Percentiles rank a stretch among this genome's conserved stretches.
Conservation (phyloP, 1,140 invertebrate species). For the Nautilus pompilius region DNA sequence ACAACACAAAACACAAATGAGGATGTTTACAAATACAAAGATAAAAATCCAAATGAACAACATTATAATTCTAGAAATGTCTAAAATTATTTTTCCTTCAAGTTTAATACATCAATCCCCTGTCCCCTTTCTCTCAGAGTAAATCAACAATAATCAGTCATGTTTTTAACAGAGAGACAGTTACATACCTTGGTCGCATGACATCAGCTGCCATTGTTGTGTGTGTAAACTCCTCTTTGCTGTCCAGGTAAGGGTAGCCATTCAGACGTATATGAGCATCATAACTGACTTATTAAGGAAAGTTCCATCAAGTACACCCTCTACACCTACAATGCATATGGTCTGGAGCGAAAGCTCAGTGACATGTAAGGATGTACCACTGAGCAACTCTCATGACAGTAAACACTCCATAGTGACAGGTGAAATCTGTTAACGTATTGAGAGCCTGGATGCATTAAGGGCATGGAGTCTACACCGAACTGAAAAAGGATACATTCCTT, state of each 20-base stretch:
- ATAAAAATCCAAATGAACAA: too few relatives aligned
- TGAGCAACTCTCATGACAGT: neutral
- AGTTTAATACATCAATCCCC: too few relatives aligned
- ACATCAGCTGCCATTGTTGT: slow-evolving; percentile 98
- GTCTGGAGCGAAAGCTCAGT: neutral
- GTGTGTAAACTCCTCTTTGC: slow-evolving; percentile 96
- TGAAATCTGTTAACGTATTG: neutral
- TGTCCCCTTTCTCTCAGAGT: too few relatives aligned
- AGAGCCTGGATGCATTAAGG: neutral
- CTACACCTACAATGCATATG: neutral
- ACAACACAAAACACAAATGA: too few relatives aligned
- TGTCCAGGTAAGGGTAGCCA: slow-evolving; percentile 97
- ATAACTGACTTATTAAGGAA: slow-evolving; percentile 63
- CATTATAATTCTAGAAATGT: too few relatives aligned
- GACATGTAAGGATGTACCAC: neutral
- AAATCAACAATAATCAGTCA: too few relatives aligned
- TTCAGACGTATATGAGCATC: slow-evolving; percentile 98
- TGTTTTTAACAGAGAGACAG: neutral
- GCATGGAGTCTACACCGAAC: neutral
- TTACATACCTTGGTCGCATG: slow-evolving; percentile 77
- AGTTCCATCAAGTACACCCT: neutral
- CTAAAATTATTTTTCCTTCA: too few relatives aligned
- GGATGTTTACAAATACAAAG: too few relatives aligned
- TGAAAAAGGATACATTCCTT: slow-evolving; percentile 72
- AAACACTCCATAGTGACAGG: neutral